Conservation (phyloP, 2,888 invertebrate genomes). For the Ectemnius cavifrons region DNA sequence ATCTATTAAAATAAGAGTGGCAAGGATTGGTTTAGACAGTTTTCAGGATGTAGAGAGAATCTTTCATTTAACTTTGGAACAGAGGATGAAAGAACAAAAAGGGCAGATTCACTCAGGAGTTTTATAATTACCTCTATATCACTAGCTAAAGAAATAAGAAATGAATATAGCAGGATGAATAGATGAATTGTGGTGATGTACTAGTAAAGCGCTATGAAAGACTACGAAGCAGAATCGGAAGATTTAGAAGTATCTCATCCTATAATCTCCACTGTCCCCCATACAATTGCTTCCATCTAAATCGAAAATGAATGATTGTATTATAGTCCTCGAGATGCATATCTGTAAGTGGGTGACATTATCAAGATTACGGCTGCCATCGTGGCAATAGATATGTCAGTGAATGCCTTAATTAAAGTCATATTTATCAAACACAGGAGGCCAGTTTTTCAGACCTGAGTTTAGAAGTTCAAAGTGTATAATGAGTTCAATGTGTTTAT, state of each 20-base stretch:
- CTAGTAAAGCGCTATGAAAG: slow-evolving; percentile 75
- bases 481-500: too few relatives aligned
- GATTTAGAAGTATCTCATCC: slow-evolving; percentile 74
- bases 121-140: slow-evolving; percentile 75
- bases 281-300: slow-evolving; percentile 78
- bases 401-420: too few relatives aligned
- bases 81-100: not conserved
- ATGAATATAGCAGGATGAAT: slow-evolving; percentile 73
- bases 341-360: too few relatives aligned
- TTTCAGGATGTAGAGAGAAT: too few relatives aligned
- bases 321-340: slow-evolving; percentile 20
- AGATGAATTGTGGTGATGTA: slow-evolving; percentile 68
- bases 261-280: slow-evolving; percentile 74
- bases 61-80: not conserved
- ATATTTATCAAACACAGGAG: too few relatives aligned
- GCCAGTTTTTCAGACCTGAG: too few relatives aligned
- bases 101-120: slow-evolving; percentile 37
- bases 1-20: not conserved
- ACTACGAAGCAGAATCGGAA: slow-evolving; percentile 76
- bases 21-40: not conserved
- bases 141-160: slow-evolving; percentile 73
- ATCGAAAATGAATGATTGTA: slow-evolving; percentile 63
- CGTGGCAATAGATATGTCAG: too few relatives aligned
- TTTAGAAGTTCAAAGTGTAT: too few relatives aligned
- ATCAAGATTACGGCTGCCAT: too few relatives aligned